Base-by-base conservation (phyloP, 1,140 invertebrate genomes). In the Cyphomyrmex costatus region DNA sequence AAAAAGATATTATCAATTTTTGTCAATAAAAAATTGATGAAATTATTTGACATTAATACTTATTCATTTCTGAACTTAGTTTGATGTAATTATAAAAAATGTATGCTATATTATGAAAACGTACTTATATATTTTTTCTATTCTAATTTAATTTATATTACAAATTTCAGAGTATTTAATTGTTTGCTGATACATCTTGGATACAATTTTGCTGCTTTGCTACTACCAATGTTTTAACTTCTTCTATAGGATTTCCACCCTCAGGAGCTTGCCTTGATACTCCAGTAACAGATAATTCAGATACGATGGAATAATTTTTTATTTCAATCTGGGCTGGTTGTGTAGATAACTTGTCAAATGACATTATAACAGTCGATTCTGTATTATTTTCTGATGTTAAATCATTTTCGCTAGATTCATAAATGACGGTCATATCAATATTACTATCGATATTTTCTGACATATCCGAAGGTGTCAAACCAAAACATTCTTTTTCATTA, bases 241-340 rank as follows among this genome's bases (percentile, higher is more conserved):
- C 94, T 83, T 95, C 94, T 8, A 92, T 71, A 3, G 94, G 94
- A 70, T 95, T 95, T 1, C 94, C 94, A 30, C 94, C 94, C 79
- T 95, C 94, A 12, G 94, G 94, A 2, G 94, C 94, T 89, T 95
- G 94, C 80, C 94, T 91, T 2, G 93, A 93, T n/a, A 93, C 77
- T 24, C 86, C 92, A 19, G 91, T 91, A n/a, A 92, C 87, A 8
- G 93, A 92, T 7, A 90, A 90, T 76, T 93, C 90, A 7, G 92
- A 91, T 4, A 91, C 89, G 33, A 86, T 91, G 24, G 91, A 66
- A 49, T 68, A 85, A 58, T 87, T 88, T 71, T 92, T 90, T 65
- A 82, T 88, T 51, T 92, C 91, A 7, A 80, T 87, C 6, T 77
- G 86, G 4, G 78, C 86, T 27, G 88, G 90, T 79, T 86, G 89